phyloP scores from a whole-genome alignment of 2,797 vertebrate species.

The Macropus fuliginosus region DNA sequence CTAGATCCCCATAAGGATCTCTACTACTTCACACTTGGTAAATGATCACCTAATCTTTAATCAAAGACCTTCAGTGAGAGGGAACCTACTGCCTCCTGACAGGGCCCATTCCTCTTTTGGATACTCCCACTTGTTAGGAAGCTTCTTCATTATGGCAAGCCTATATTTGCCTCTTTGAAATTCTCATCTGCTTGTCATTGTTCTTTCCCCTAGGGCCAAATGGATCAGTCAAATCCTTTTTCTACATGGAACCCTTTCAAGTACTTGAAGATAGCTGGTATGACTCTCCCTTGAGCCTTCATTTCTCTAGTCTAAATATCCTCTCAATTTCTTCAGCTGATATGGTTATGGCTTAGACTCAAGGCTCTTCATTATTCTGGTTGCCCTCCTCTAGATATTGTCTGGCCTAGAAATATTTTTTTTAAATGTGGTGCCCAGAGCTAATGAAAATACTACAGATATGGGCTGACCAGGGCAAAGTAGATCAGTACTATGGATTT shows the following conservation, averaged over 20 bases:
- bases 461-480: neutral
- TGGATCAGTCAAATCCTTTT: neutral
- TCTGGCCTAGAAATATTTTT: neutral
- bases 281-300: neutral
- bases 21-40: neutral
- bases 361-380: neutral
- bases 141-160: neutral
- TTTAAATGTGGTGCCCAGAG: neutral
- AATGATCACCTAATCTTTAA: neutral
- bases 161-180: neutral
- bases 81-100: neutral
- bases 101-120: neutral
- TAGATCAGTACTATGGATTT: neutral
- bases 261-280: neutral
- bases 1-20: neutral
- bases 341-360: neutral
- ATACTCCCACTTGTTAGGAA: neutral
- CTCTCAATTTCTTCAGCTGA: neutral
- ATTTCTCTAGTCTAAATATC: neutral
- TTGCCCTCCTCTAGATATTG: neutral
- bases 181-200: neutral
- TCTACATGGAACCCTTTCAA: neutral
- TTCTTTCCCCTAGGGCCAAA: neutral
- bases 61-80: neutral
- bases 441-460: neutral